Base-by-base conservation (phyloP, 2,113 vertebrate genomes). In the Rhadina sibilatrix region DNA sequence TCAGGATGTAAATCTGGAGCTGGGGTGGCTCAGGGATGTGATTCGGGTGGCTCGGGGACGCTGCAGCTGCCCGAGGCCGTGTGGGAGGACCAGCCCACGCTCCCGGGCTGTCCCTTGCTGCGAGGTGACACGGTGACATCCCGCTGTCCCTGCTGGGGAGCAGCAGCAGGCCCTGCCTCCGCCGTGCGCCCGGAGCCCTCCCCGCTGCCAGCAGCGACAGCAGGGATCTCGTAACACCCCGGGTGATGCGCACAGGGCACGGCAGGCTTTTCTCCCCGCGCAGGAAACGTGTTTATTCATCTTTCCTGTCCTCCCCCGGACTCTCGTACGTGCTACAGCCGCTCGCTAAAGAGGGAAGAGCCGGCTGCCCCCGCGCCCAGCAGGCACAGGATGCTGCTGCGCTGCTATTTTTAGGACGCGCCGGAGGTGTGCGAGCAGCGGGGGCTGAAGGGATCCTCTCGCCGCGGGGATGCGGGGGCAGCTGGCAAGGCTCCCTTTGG, bases 321-420 rank as follows among this genome's bases (percentile, higher is more conserved):
- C 87, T 82, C 96, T 6, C 4, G 61, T 61, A 63, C 4, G 10
- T 11, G 71, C 27, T 77, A 83, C 88, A 40, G 66, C 37, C 6
- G 61, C 96, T 97, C 70, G 47, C 52, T n/a, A 47, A 15, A 54
- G 4, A 46, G 31, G 0, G 12, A 50, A 20, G 49, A 14, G 84
- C 61, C 15, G 61, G 61, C 93, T 91, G 90, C 75, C 92, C 68
- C 23, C 6, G 35, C 3, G 90, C 94, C 83, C 70, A 83, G 94
- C 77, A 35, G 86, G 86, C 82, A 15, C 91, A 59, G 92, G 63
- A 25, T 47, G 37, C 37, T 38, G 82, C 81, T 59, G 92, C 68
- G 83, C 13, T 71, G 77, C 94, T 97, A 97, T 97, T 97, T 98
- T 94, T 97, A 70, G 91, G 83, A 88, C 15, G 38, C 49, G 0